Evolutionary conservation across 2,888 invertebrate genomes (phyloP).

Genomic region (Stenoptilia bipunctidactyla): DNA sequence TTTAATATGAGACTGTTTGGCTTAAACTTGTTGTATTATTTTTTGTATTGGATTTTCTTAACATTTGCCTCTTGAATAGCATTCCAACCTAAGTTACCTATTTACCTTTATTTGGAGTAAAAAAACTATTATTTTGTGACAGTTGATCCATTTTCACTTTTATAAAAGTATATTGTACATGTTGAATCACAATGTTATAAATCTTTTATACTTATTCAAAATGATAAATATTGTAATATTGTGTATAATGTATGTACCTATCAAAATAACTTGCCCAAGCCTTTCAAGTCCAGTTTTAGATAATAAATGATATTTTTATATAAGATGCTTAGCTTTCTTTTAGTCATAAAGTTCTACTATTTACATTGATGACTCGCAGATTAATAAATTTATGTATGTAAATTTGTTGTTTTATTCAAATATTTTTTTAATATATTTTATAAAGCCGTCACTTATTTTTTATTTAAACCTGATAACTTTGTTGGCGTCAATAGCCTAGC

Average conservation of each 20-base stretch:
- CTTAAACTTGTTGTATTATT: not conserved
- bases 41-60: not conserved
- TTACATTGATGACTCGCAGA: slow-evolving; percentile 51
- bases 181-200: slow-evolving; percentile 22
- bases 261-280: slow-evolving; percentile 43
- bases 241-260: slow-evolving; percentile 25
- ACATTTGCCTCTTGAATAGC: not conserved
- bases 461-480: too few relatives aligned
- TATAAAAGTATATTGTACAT: slow-evolving; percentile 24
- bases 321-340: slow-evolving; percentile 69
- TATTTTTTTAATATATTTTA: too few relatives aligned
- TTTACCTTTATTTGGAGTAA: not conserved
- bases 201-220: slow-evolving; percentile 13
- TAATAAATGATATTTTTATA: slow-evolving; percentile 57
- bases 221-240: not conserved
- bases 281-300: slow-evolving; percentile 46
- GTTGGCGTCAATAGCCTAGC: too few relatives aligned
- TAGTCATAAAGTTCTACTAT: slow-evolving; percentile 60
- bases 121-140: slow-evolving; percentile 13
- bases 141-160: too few relatives aligned
- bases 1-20: slow-evolving; percentile 1
- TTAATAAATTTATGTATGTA: slow-evolving; percentile 56
- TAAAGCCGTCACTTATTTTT: too few relatives aligned
- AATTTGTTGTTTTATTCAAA: slow-evolving; percentile 5
- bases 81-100: not conserved